Evolutionary conservation across 2,797 vertebrate species (phyloP).

Genomic region (Loris lydekkerianus): DNA sequence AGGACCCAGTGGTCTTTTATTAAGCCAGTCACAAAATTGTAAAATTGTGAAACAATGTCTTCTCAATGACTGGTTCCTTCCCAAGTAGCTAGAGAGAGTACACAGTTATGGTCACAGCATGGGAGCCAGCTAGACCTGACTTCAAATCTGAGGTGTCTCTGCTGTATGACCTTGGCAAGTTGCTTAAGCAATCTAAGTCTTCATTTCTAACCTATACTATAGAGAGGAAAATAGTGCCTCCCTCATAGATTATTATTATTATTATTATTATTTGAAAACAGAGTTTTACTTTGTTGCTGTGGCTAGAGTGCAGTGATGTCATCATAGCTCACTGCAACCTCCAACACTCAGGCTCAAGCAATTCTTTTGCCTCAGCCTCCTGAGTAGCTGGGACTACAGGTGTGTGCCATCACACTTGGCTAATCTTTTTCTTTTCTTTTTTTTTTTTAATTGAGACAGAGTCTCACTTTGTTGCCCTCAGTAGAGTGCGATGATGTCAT

Average conservation of each 20-base stretch:
- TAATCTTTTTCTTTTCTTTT: too few species aligned
- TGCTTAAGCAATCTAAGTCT: not conserved
- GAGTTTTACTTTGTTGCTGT: not conserved
- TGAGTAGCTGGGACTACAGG: not conserved
- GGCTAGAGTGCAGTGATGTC: not conserved
- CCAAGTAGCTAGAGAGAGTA: not conserved
- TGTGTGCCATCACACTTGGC: too few species aligned
- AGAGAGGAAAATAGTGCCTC: not conserved
- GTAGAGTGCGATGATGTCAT: too few species aligned
- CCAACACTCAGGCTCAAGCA: not conserved
- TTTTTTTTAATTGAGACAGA: too few species aligned
- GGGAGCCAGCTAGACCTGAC: not conserved
- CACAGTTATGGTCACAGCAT: not conserved
- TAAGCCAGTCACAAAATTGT: not conserved
- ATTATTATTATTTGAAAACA: not conserved
- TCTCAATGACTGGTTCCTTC: not conserved
- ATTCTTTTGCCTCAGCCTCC: not conserved
- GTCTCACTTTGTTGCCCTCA: too few species aligned
- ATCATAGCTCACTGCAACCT: not conserved
- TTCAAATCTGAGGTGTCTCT: not conserved
- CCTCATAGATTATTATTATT: not conserved
- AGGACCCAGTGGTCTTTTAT: not conserved
- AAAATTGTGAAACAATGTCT: not conserved
- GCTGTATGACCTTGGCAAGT: not conserved
- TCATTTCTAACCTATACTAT: not conserved